Base-by-base conservation (phyloP, 92 coral and sea anemone genomes). In the Umimayanthus chanpuru region DNA sequence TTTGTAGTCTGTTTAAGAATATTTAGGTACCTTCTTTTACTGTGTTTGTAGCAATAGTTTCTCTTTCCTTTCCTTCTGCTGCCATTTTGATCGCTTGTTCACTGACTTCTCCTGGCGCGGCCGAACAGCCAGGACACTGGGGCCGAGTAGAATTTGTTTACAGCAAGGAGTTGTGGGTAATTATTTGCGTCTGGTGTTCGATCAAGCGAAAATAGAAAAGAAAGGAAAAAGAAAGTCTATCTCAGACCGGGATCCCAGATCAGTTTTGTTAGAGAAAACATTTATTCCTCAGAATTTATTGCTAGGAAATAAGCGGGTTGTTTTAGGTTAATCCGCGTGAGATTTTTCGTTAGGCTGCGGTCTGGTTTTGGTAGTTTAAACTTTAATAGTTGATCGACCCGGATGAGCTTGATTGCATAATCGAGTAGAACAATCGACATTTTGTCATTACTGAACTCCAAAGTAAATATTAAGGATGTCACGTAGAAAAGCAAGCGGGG, bases 91-190 rank as follows among this genome's bases (percentile, higher is more conserved):
- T 61, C 21, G 68, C 36, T 32, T 32, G 36, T 32, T 21, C 26
- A 61, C n/a, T 14, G 0, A 0, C 21, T 25, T 21, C 79, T 32
- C 44, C 39, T 71, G 39, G 76, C 39, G 76, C 76, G 26, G 79
- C 11, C 44, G 18, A 39, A 2, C 16, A 43, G 5, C 26, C 28
- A 61, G 79, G 25, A 32, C 18, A 40, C 50, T 75, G 79, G 79
- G 47, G 28, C 23, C 44, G 50, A 75, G 47, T 56, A 50, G 66
- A 28, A 4, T 79, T 55, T 49, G 82, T 49, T 79, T 79, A 79
- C 82, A 25, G 41, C 82, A 49, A 53, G 61, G 82, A 79, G 25
- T 79, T 79, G 23, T 79, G 67, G 82, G 82, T 73, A 30, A 73
- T 32, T 18, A 53, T 53, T 53, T 53, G 58, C 58, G 58, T 53